phyloP scores from a whole-genome alignment of 2,797 vertebrate genomes.

The Eurystomus glaucurus region DNA sequence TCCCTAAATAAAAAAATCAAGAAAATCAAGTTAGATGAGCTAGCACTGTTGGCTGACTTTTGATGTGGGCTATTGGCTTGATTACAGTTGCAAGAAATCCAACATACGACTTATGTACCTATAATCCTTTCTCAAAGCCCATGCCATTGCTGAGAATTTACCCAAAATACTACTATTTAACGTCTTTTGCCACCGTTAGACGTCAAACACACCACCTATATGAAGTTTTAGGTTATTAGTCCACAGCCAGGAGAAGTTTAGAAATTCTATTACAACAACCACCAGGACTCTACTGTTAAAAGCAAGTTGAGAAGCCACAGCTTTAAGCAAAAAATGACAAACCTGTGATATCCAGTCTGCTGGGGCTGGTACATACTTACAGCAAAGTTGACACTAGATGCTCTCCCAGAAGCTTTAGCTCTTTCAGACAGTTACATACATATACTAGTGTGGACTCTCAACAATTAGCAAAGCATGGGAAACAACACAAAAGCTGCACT shows the following conservation, averaged over 20 bases:
- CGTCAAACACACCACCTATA: not conserved
- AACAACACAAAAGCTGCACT: not conserved
- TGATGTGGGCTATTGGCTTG: not conserved
- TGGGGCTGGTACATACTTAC: not conserved
- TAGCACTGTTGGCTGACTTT: not conserved
- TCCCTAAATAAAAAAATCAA: constrained; percentile 84
- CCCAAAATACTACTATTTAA: not conserved
- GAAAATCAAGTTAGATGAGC: not conserved
- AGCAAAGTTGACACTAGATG: not conserved
- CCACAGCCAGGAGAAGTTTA: not conserved
- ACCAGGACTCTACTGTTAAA: not conserved
- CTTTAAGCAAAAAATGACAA: not conserved
- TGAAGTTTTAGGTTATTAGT: not conserved
- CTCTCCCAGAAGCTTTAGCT: not conserved
- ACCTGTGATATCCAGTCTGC: not conserved
- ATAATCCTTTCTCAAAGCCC: not conserved
- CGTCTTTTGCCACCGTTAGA: not conserved
- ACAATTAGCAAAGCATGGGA: not conserved
- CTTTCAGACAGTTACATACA: not conserved
- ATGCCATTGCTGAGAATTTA: not conserved
- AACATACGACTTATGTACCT: not conserved
- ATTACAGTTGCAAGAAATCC: not conserved
- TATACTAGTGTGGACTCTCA: not conserved
- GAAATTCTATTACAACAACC: not conserved
- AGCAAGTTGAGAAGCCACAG: not conserved